Base-by-base conservation (phyloP, 2,113 vertebrate species). In the Carassius gibelio region DNA sequence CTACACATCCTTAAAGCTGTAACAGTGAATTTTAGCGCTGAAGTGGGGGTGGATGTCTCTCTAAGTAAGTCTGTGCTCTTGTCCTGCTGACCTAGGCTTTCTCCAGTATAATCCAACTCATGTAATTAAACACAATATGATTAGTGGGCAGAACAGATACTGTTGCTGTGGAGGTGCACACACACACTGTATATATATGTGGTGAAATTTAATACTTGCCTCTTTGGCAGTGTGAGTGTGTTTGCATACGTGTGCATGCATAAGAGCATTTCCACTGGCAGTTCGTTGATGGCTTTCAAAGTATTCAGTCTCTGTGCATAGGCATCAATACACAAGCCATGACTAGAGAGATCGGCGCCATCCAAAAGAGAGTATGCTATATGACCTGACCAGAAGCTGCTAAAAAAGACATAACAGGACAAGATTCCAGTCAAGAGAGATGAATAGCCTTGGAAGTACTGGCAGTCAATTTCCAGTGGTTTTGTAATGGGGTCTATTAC, bases 401-500 rank as follows among this genome's bases (percentile, higher is more conserved):
- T 45, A 64, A 64, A 64, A 48, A 74, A 42, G 62, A 15, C 57
- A 62, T 17, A 45, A 80, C 57, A 64, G 38, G n/a, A 45, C 21
- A 80, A 64, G 14, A 38, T 42, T 78, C 14, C 76, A 78, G 34
- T 81, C 38, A 48, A 66, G 61, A 14, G 64, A 68, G 45, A 48
- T 82, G n/a, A 68, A 50, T 66, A 21, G 80, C 19, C 26, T 82
- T 82, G 34, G 19, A 34, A 69, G 23, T n/a, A 81, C 61, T 48
- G 13, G 19, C 61, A 69, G 62, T 36, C 15, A 19, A 52, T 82
- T 82, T 66, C 8, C 23, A 64, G n/a, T 66, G 64, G 23, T 34
- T 30, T 82, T 82, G 17, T 69, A 81, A 80, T 80, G 38, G 36
- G 61, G 59, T 78, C 6, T 77, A 84, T 77, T 78, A 64, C 61